Evolutionary conservation across 2,888 invertebrate genomes (phyloP), one percentile per base, ranked within the genome.

Genomic region (Imbricaverruca yamaguchii): DNA sequence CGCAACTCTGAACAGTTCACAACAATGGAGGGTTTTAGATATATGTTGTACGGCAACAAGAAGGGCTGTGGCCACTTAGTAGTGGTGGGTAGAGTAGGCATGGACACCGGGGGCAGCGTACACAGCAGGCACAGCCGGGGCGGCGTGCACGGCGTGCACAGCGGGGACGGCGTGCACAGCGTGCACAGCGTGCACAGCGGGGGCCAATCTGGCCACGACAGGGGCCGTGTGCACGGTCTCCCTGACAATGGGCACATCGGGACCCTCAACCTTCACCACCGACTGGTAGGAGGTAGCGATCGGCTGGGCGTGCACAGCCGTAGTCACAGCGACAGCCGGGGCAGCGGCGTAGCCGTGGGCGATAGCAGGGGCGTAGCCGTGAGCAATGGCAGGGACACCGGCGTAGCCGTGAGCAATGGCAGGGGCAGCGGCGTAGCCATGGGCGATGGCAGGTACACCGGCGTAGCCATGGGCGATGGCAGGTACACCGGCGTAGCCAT

Each of bases 81-180:
- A 59, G 59, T 59, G 59, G 59, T 15, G 11, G 59, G 59, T 59
- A 15, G 59, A 11, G 7, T 59, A 59, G 59, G 18, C 21, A 21
- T 63, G 63, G 2, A 63, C 63, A 21, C 15, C 63, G 8, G 82
- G 82, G 15, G 83, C 83, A 21, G 83, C 81, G 59, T 63, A 18
- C 63, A 63, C 63, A 21, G 63, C 12, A 39, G 10, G 13, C 23
- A 65, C 65, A 23, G 23, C 65, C n/a, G 65, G 23, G 18, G 65
- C 65, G 7, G n/a, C 23, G 65, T 65, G 65, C 65, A 65, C 65
- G n/a, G 23, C 23, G 8, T 8, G 65, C 23, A 65, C 65, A 10
- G 10, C 65, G 18, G 15, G 65, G 65, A 23, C 65, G 18, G 61
- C 61, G 18, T 15, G 61, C 7, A 18, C 61, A 18, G 61, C 61